Evolutionary conservation across 2,888 invertebrate species (phyloP), one percentile per base, ranked within the genome.

Genomic region (Drosophila cracens): DNA sequence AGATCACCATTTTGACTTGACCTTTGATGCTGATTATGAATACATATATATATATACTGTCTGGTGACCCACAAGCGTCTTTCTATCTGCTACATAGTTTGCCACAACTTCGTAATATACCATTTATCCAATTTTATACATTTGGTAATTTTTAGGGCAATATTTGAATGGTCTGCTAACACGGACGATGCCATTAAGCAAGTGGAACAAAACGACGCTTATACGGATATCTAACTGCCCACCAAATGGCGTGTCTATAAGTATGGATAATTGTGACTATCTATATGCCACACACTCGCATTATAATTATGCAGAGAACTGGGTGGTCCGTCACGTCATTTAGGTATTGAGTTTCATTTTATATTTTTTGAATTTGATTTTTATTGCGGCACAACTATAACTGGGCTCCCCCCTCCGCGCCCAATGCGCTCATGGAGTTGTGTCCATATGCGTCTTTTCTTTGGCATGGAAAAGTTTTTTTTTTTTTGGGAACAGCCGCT

Each of bases 351-450:
- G 68, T 84, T 89, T 79, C 72, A 65, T 75, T 75, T 79, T 82
- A 79, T 85, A 79, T 69, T 72, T 73, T 73, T 78, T 68, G 63
- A 68, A 81, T 78, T 78, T 64, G 70, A 57, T 81, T 83, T 84
- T 75, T 86, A 86, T 83, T 71, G 82, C 69, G 82, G 84, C 87
- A 86, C 53, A 88, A 78, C 89, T 83, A 79, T 72, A 81, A 65
- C 64, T 75, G 65, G 60, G 57, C 69, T 62, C 73, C 63, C 25
- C 73, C 63, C 25, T 25, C 18, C 18, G 10, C 71, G 57, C 62
- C 71, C 38, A 31, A 36, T 59, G 72, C 80, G 68, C 74, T 64
- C 74, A 31, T 58, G 62, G 38, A n/a, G 27, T 11, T 31, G 21
- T 60, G 51, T 53, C 34, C 43, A 46, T n/a, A 21, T 29, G 43